Evolutionary conservation across 2,113 vertebrate species (phyloP).

Genomic region (Numenius arquata): DNA sequence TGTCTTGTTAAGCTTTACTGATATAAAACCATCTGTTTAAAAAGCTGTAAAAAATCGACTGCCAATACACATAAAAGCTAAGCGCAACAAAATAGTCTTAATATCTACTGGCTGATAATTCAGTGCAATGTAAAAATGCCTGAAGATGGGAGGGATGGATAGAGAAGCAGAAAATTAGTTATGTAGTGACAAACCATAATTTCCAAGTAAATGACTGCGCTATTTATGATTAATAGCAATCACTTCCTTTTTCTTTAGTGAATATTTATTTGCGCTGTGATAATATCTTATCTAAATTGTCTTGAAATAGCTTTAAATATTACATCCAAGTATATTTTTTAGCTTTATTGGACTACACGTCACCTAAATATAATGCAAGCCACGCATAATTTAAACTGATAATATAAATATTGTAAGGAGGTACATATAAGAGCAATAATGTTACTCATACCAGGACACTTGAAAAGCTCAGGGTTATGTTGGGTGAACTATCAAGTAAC

Average conservation of each 20-base stretch:
- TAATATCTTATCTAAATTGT: background rate
- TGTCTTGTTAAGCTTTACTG: conserved; percentile 65
- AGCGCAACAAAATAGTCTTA: conserved; percentile 53
- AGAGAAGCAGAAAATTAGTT: background rate
- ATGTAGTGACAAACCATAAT: background rate
- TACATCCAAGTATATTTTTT: background rate
- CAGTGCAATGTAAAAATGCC: background rate
- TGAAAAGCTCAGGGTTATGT: background rate
- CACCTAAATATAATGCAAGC: background rate
- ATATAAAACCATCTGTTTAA: conserved; percentile 72
- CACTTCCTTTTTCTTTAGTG: background rate
- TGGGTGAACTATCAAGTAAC: background rate
- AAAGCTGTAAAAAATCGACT: conserved; percentile 64
- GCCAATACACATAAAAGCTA: conserved; percentile 36
- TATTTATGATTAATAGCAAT: background rate
- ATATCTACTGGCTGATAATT: conserved; percentile 8
- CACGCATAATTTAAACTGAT: background rate
- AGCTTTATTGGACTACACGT: background rate
- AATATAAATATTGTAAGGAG: background rate
- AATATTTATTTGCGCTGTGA: background rate
- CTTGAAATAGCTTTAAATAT: background rate
- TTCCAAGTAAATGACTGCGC: background rate
- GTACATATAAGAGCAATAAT: background rate
- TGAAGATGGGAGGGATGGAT: background rate
- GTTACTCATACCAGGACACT: background rate